Evolutionary conservation across 2,888 invertebrate species (phyloP).

Genomic region (Myathropa florea): DNA sequence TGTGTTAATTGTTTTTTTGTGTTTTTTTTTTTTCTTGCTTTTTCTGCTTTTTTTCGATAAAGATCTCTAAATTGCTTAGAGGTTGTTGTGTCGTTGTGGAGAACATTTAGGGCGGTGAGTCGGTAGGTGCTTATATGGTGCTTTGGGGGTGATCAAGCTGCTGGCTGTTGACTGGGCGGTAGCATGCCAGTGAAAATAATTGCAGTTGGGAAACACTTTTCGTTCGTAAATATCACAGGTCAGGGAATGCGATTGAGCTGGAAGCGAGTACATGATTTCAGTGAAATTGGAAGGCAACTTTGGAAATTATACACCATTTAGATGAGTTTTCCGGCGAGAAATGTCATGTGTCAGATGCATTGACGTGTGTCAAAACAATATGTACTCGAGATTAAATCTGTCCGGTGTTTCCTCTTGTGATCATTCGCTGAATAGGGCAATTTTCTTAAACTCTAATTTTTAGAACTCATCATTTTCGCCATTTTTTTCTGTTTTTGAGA

Average conservation of each 20-base stretch:
- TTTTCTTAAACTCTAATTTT: too few species aligned
- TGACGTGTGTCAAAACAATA: not conserved
- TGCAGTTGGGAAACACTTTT: not conserved
- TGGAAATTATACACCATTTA: not conserved
- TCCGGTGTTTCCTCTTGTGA: not conserved
- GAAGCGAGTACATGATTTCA: not conserved
- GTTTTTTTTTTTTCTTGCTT: not conserved
- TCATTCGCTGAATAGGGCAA: too few species aligned
- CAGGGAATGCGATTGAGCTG: not conserved
- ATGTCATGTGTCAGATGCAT: not conserved
- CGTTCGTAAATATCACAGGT: slow-evolving; percentile 23
- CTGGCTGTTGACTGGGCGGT: not conserved
- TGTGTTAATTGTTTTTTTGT: not conserved
- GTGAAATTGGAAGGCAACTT: not conserved
- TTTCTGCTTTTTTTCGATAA: slow-evolving; percentile 6
- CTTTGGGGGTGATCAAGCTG: not conserved
- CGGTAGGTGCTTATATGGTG: not conserved
- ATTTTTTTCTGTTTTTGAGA: too few species aligned
- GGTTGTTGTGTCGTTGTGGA: not conserved
- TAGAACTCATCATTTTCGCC: too few species aligned
- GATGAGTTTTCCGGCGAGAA: not conserved
- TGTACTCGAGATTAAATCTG: not conserved
- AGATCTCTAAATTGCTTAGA: not conserved
- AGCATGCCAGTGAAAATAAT: not conserved
- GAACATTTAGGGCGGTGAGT: not conserved